Percentiles rank a stretch among this genome's conserved stretches.
These are phyloP conservation scores for Aromia moschata DNA, from an alignment of 2,888 invertebrate species.

Conservation along the genomic window DNA sequence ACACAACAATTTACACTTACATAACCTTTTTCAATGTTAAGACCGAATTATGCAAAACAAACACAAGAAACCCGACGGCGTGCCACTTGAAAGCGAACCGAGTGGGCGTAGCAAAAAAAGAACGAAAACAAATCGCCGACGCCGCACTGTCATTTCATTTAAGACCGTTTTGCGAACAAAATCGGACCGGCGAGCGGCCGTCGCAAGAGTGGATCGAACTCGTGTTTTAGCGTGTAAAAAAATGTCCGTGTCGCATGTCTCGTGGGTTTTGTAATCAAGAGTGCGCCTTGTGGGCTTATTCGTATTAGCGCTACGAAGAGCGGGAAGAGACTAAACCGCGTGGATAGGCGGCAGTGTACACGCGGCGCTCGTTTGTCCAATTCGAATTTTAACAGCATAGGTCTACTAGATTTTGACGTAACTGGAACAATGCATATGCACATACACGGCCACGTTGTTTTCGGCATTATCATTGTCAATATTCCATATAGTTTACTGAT, in stretches of 20 bases:
- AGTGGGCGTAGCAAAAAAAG: constrained; percentile 14
- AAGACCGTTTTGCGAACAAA: not conserved
- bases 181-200: too few relatives aligned
- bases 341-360: constrained; percentile 30
- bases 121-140: constrained; percentile 19
- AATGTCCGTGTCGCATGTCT: constrained; percentile 27
- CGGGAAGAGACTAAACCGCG: constrained; percentile 47
- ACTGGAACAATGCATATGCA: constrained; percentile 20
- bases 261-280: constrained; percentile 30
- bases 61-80: not conserved
- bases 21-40: not conserved
- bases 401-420: constrained; percentile 30
- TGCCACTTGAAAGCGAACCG: constrained; percentile 12
- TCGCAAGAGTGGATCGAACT: constrained; percentile 1
- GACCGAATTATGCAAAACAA: constrained; percentile 6
- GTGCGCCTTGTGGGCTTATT: constrained; percentile 27
- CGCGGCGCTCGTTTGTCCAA: constrained; percentile 33
- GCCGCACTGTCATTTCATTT: constrained; percentile 12
- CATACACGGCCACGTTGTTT: not conserved
- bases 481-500: too few relatives aligned
- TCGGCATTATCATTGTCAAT: not conserved
- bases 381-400: constrained; percentile 30
- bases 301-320: constrained; percentile 46
- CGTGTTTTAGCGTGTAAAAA: constrained; percentile 6
- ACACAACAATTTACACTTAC: constrained; percentile 5